These are phyloP conservation scores for Trachelus stipa DNA, from an alignment of 2,888 invertebrate genomes.

Conservation along the genomic window DNA sequence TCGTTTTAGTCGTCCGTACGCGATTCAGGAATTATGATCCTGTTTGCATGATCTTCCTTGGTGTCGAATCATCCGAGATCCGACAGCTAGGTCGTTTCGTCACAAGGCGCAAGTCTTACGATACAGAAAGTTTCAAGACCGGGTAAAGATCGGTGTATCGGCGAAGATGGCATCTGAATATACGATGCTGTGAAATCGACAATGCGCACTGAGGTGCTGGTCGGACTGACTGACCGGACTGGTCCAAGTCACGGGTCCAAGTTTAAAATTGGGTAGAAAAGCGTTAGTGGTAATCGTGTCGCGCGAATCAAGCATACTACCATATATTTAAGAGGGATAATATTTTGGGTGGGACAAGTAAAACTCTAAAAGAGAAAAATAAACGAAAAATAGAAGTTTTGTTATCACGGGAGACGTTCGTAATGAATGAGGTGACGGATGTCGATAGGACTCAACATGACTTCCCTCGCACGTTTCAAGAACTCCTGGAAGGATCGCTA, in stretches of 20 bases:
- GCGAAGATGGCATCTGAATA: not conserved
- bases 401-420: not conserved
- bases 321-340: not conserved
- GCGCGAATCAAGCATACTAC: not conserved
- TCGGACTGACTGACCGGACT: not conserved
- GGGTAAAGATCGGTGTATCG: not conserved
- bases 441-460: not conserved
- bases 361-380: conserved; percentile 2
- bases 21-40: not conserved
- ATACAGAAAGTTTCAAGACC: not conserved
- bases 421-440: not conserved
- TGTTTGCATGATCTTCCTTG: not conserved
- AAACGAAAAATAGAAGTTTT: not conserved
- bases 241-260: not conserved
- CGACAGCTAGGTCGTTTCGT: not conserved
- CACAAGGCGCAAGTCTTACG: not conserved
- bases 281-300: conserved; percentile 4
- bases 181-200: not conserved
- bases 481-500: not conserved
- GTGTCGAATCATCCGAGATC: not conserved
- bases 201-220: not conserved
- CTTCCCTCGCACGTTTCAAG: not conserved
- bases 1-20: conserved; percentile 23
- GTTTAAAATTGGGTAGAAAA: not conserved
- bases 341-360: not conserved